These are phyloP conservation scores for Pseudomyrmex flavicornis DNA, from an alignment of 1,140 invertebrate species.

Conservation along the genomic window DNA sequence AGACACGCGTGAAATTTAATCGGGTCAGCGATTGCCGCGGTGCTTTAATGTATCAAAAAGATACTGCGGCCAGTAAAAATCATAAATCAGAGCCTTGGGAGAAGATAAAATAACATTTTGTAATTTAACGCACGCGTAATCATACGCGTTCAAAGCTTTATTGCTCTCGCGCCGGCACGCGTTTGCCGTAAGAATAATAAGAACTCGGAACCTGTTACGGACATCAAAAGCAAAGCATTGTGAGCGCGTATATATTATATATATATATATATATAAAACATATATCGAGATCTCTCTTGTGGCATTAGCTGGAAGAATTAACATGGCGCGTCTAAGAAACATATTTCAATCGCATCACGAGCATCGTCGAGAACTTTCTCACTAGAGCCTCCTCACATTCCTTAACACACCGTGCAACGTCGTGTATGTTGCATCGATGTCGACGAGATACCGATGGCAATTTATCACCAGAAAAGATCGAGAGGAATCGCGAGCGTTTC, in stretches of 20 bases:
- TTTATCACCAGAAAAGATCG: constrained; percentile 72
- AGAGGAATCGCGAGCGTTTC: not conserved
- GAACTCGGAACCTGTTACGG: constrained; percentile 27
- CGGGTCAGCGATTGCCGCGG: constrained; percentile 57
- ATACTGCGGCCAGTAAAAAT: constrained; percentile 17
- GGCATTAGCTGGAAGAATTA: constrained; percentile 51
- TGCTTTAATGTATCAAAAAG: constrained; percentile 50
- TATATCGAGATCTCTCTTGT: constrained; percentile 38
- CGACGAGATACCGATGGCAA: constrained; percentile 64
- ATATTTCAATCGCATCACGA: constrained; percentile 51
- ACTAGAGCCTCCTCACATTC: constrained; percentile 38
- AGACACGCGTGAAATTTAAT: constrained; percentile 67
- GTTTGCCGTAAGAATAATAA: constrained; percentile 33
- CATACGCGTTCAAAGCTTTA: constrained; percentile 15
- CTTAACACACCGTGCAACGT: not conserved
- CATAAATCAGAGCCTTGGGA: constrained; percentile 52
- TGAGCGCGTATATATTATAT: not conserved
- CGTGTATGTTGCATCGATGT: constrained; percentile 61
- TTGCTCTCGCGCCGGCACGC: constrained; percentile 1
- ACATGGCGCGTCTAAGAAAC: constrained; percentile 49
- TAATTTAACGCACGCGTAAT: constrained; percentile 25
- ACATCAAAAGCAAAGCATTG: constrained; percentile 30
- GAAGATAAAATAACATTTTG: constrained; percentile 58
- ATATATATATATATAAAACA: no score
- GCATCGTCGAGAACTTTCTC: constrained; percentile 47